Conservation (phyloP, 2,113 vertebrate genomes). For the Turdus rufiventris region DNA sequence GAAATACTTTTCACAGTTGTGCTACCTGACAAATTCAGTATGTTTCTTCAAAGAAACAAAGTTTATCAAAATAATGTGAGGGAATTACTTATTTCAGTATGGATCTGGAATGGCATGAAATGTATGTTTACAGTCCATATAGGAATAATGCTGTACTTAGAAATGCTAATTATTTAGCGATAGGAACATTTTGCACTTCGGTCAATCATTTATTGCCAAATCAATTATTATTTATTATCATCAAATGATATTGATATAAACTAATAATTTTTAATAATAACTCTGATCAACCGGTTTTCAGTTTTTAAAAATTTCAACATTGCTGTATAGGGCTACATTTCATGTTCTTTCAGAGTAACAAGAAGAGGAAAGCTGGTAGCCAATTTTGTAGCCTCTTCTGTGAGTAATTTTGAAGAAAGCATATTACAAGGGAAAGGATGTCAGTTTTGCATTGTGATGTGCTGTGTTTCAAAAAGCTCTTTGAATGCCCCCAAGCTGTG, state of each 20-base stretch:
- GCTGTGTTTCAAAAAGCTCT: neutral
- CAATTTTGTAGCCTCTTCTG: neutral
- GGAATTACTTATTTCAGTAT: neutral
- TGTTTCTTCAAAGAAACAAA: neutral
- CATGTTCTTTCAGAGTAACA: neutral
- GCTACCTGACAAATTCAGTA: fast-evolving
- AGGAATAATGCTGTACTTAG: neutral
- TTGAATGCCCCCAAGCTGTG: neutral
- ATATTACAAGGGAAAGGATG: neutral
- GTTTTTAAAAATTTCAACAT: neutral
- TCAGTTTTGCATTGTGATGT: neutral
- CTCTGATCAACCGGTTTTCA: neutral
- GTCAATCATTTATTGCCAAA: neutral
- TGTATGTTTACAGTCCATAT: neutral
- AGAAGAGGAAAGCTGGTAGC: neutral
- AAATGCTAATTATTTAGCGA: neutral
- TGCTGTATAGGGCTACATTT: neutral
- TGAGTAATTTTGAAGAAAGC: neutral
- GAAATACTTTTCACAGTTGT: neutral
- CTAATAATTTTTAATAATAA: neutral
- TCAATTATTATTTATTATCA: too few species aligned
- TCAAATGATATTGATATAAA: neutral
- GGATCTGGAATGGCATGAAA: neutral
- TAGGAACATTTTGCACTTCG: neutral
- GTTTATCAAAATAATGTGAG: neutral